Base-by-base conservation (phyloP, 2,888 invertebrate genomes). In the Sarcophaga subvicina region DNA sequence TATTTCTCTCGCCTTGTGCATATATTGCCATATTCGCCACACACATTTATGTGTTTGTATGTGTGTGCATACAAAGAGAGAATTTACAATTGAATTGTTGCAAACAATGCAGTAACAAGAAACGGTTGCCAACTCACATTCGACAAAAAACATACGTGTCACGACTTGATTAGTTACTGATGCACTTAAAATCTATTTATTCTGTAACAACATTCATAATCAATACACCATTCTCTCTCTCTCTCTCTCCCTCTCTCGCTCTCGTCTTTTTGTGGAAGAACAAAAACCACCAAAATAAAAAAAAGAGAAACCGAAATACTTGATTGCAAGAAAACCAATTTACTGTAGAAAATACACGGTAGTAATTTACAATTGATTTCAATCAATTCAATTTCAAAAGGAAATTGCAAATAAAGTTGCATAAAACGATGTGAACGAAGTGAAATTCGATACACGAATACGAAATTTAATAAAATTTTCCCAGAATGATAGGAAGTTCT, bases 121-220 rank as follows among this genome's bases (percentile, higher is more conserved):
- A 77, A 82, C 76, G 47, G 45, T 59, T 80, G 71, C 82, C 82
- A 71, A 70, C 66, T 76, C 76, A 71, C 70, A 82, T 71, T 59
- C 64, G 59, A 82, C 76, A 60, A 71, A 72, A 37, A 37, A 25
- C 17, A 70, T 76, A 77, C 82, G 82, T 82, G 82, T 71, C 64
- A 71, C 47, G 25, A 82, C 59, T 82, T 82, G 59, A 82, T 82
- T 77, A 71, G 45, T 66, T 66, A 25, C 59, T 17, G 64, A 47
- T 47, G 62, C 70, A 49, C 4, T 47, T 20, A 72, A 80, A 10
- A 47, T 54, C 27, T 27, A 37, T 17, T 37, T 54, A 60, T 8
- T 60, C 59, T 0, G 11, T 63, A 22, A 49, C 60, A 70, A 62
- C 5, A 63, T 49, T 8, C 37, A 37, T 37, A 37, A 37, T 37